Evolutionary conservation across 1,140 invertebrate genomes (phyloP), one percentile per base, ranked within the genome.

Genomic region (Scaptomyza montana): DNA sequence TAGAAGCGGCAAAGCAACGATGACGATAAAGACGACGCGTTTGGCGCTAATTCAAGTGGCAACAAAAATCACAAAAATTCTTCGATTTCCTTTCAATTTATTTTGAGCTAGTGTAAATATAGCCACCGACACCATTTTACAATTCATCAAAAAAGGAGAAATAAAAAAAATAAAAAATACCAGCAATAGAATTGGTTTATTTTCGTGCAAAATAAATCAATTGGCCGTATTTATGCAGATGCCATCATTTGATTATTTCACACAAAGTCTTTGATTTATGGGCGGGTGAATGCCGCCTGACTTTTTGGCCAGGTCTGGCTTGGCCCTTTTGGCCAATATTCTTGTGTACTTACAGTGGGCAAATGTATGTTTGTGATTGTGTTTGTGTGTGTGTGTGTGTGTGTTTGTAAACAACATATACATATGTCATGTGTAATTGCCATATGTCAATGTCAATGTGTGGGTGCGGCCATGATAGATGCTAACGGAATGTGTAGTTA

Each of bases 141-240:
- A 82, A 76, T 78, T 55, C 47, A 30, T 41, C 64, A 47, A 43
- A 55, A 49, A 41, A 55, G 7, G 8, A 49, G 8, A 43, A 49
- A 28, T 12, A 8, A 10, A 3, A 2, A 46, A 51, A 43, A 46
- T n/a, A 50, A 28, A 41, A 43, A 46, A 50, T 28, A 46, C 8
- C 49, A 65, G 51, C 67, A 61, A 74, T 77, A 61, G 74, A 78
- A 85, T 66, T 75, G 82, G 67, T 89, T 82, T 79, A 87, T 86
- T 87, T 82, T 72, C 63, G 75, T 60, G 75, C 75, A 64, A 81
- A 81, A 86, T 86, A 86, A 86, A 86, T 86, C 81, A 86, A 87
- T 87, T 87, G 84, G 61, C 59, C 70, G 78, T 82, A 87, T 87
- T 89, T 87, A 87, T 87, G 82, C 79, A 87, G 84, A 87, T 87